Percentiles rank a stretch among this genome's conserved stretches.
phyloP scores from a whole-genome alignment of 1,140 invertebrate genomes.

The Hylaeus anthracinus region DNA sequence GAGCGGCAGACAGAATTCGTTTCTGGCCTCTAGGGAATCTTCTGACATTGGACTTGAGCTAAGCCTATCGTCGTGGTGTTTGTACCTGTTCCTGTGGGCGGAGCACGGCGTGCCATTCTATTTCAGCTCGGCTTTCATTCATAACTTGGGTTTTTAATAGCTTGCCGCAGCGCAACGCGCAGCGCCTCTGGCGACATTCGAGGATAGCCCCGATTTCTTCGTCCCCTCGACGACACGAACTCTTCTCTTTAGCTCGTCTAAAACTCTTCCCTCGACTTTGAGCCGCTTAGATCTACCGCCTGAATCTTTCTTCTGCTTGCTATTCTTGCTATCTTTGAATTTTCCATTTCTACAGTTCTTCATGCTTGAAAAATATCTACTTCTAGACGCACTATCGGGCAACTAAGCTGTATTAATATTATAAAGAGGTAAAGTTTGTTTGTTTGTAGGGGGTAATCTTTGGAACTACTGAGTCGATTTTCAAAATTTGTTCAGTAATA shows the following conservation, averaged over 20 bases:
- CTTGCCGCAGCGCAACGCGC: conserved; percentile 66
- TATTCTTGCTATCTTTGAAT: background rate
- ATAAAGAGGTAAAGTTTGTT: too few species aligned
- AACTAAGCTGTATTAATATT: too few species aligned
- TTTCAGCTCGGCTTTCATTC: conserved; percentile 80
- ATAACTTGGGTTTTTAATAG: conserved; percentile 80
- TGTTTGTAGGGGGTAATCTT: too few species aligned
- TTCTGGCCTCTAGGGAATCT: conserved; percentile 50
- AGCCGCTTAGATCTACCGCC: background rate
- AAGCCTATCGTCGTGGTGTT: conserved; percentile 58
- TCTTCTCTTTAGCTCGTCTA: conserved; percentile 10
- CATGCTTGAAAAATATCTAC: too few species aligned
- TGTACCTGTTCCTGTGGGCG: conserved; percentile 73
- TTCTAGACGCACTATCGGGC: too few species aligned
- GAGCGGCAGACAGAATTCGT: conserved; percentile 29
- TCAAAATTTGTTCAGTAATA: too few species aligned
- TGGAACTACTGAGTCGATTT: too few species aligned
- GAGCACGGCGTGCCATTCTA: conserved; percentile 78
- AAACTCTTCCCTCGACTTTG: background rate
- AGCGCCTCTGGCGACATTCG: conserved; percentile 61
- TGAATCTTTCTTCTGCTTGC: background rate
- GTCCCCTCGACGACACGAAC: conserved; percentile 27
- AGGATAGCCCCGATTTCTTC: conserved; percentile 55
- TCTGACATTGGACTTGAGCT: conserved; percentile 58
- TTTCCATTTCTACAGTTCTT: background rate